Evolutionary conservation across 2,797 vertebrate species (phyloP).

Genomic region (Melanotaenia maccullochi): DNA sequence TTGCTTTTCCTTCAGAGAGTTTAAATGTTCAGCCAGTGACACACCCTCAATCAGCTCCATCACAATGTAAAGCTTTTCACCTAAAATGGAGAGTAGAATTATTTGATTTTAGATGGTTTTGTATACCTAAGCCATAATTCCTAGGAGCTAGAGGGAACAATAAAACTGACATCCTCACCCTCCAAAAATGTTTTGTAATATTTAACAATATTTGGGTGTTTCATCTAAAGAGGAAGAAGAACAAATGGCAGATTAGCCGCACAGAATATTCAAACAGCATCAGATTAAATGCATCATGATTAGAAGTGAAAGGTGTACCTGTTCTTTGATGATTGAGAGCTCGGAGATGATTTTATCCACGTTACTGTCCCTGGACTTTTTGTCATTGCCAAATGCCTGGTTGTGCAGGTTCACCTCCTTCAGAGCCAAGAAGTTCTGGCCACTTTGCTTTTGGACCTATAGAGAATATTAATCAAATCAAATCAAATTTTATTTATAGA

Average conservation of each 20-base stretch:
- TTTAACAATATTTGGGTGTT: slow-evolving; percentile 90
- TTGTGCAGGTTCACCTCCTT: slow-evolving; percentile 94
- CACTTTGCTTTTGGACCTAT: slow-evolving; percentile 88
- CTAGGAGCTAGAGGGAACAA: background rate
- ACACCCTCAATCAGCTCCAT: slow-evolving; percentile 93
- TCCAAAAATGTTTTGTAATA: slow-evolving; percentile 94
- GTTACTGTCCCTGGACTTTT: slow-evolving; percentile 89
- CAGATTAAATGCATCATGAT: background rate
- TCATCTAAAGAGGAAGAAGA: slow-evolving; percentile 83
- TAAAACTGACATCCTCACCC: slow-evolving; percentile 78
- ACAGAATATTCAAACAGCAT: background rate
- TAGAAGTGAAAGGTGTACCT: slow-evolving; percentile 71
- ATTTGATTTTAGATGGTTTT: background rate
- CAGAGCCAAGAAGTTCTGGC: slow-evolving; percentile 90
- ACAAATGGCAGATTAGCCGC: background rate
- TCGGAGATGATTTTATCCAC: slow-evolving; percentile 91
- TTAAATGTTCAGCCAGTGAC: slow-evolving; percentile 88
- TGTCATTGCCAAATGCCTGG: slow-evolving; percentile 92
- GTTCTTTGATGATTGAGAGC: slow-evolving; percentile 91
- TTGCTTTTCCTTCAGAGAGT: slow-evolving; percentile 90
- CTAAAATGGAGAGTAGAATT: slow-evolving; percentile 54
- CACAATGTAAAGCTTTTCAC: slow-evolving; percentile 89
- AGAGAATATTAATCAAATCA: background rate
- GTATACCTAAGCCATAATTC: background rate
- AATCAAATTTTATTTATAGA: too few relatives aligned